Evolutionary conservation across 2,113 vertebrate species (phyloP).

Genomic region (Blennius ocellaris): DNA sequence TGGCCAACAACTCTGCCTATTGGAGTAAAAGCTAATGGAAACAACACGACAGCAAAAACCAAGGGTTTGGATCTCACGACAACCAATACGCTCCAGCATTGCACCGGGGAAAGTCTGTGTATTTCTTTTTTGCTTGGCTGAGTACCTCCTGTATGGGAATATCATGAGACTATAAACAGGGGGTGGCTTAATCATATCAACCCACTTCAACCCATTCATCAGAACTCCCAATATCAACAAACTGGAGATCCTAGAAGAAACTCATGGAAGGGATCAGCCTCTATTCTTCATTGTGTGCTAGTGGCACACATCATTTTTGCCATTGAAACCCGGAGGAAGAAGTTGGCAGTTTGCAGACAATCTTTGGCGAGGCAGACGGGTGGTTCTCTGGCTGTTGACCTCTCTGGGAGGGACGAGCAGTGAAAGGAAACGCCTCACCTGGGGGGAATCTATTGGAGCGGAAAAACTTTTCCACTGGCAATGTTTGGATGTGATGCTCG

Average conservation of each 20-base stretch:
- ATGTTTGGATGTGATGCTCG: slow-evolving; percentile 69
- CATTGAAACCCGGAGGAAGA: slow-evolving; percentile 30
- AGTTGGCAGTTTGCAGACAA: slow-evolving; percentile 16
- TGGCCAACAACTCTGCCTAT: slow-evolving; percentile 21
- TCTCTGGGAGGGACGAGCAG: slow-evolving; percentile 45
- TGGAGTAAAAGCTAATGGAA: slow-evolving; percentile 65
- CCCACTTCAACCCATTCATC: slow-evolving; percentile 50
- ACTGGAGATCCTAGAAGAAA: slow-evolving; percentile 38
- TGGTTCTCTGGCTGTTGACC: slow-evolving; percentile 51
- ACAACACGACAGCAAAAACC: slow-evolving; percentile 34
- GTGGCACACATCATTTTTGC: slow-evolving; percentile 22
- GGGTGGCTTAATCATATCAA: slow-evolving; percentile 61
- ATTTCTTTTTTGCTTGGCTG: slow-evolving; percentile 52
- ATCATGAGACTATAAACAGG: slow-evolving; percentile 69
- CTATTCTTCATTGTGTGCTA: slow-evolving; percentile 12
- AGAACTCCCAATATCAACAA: slow-evolving; percentile 44
- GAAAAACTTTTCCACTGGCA: slow-evolving; percentile 59
- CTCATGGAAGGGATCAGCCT: slow-evolving; percentile 24
- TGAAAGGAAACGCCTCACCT: slow-evolving; percentile 56
- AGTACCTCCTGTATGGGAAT: slow-evolving; percentile 66
- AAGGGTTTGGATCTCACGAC: slow-evolving; percentile 45
- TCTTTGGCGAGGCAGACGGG: slow-evolving; percentile 48
- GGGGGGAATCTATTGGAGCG: slow-evolving; percentile 56
- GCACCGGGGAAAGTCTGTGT: slow-evolving; percentile 31
- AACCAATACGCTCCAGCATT: slow-evolving; percentile 41